A percentile compares a stretch with the other conserved stretches of the same genome.
Conservation (phyloP, 2,888 invertebrate species). For the Melieria omissa region DNA sequence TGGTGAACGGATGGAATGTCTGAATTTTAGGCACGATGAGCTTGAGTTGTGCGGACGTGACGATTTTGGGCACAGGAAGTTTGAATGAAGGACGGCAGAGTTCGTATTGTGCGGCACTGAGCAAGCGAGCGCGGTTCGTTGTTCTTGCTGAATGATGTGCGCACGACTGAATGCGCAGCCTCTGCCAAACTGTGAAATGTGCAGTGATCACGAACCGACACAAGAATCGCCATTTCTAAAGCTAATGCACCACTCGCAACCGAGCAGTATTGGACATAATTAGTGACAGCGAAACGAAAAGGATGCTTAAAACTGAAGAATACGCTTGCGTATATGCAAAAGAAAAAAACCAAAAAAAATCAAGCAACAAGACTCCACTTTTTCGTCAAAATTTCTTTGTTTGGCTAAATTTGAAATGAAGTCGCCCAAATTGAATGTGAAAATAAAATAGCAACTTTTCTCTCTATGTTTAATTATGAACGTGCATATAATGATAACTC, state of each 20-base stretch:
- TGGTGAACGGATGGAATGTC: neutral
- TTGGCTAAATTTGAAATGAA: neutral
- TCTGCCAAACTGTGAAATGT: no score
- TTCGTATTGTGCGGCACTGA: no score
- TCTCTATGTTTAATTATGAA: neutral
- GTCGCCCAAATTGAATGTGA: neutral
- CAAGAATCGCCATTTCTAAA: neutral
- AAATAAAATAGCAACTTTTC: neutral
- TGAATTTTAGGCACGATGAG: neutral
- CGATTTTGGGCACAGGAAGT: no score
- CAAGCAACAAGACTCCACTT: neutral
- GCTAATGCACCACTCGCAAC: neutral
- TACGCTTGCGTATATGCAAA: neutral
- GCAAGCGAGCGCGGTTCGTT: no score
- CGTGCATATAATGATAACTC: neutral
- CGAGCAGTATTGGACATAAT: slow-evolving; percentile 14
- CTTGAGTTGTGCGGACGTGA: neutral
- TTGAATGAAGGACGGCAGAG: no score
- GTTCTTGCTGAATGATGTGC: no score
- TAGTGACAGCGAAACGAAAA: slow-evolving; percentile 17
- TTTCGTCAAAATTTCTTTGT: slow-evolving; percentile 1
- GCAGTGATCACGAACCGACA: no score
- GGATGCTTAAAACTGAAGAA: neutral
- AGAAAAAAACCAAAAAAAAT: neutral
- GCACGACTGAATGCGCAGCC: no score